Conservation (phyloP, 2,888 invertebrate genomes). For the Gisinianus flammeolus region DNA sequence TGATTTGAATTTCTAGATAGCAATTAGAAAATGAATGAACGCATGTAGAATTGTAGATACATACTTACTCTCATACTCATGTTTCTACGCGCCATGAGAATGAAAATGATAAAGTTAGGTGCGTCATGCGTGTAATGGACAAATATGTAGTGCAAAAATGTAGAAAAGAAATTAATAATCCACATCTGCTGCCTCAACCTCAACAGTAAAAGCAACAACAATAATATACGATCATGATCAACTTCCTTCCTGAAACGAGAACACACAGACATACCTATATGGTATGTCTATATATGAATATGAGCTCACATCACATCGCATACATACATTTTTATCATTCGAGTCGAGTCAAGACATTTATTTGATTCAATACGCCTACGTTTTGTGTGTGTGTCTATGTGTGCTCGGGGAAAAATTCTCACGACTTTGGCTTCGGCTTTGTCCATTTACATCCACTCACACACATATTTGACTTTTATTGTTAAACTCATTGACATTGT, state of each 20-base stretch:
- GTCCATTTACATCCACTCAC: too few relatives aligned
- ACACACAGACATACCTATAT: background rate
- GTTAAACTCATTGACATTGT: background rate
- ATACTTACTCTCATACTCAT: too few relatives aligned
- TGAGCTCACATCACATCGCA: background rate
- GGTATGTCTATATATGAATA: background rate
- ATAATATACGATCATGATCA: background rate
- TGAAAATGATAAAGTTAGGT: background rate
- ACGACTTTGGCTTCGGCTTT: background rate
- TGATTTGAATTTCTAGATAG: too few relatives aligned
- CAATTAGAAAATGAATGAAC: too few relatives aligned
- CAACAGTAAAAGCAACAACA: too few relatives aligned
- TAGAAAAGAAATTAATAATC: too few relatives aligned
- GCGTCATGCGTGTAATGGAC: background rate
- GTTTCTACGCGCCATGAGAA: too few relatives aligned
- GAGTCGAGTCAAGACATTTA: background rate
- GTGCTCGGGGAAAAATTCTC: background rate
- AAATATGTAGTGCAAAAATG: background rate
- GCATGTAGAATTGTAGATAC: too few relatives aligned
- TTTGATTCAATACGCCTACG: background rate
- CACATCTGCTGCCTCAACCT: too few relatives aligned
- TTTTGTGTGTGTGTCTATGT: too few relatives aligned
- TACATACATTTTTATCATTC: background rate
- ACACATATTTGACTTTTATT: background rate
- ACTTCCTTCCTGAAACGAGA: background rate